Base-by-base conservation (phyloP, 2,888 invertebrate genomes). In the Deilephila porcellus region DNA sequence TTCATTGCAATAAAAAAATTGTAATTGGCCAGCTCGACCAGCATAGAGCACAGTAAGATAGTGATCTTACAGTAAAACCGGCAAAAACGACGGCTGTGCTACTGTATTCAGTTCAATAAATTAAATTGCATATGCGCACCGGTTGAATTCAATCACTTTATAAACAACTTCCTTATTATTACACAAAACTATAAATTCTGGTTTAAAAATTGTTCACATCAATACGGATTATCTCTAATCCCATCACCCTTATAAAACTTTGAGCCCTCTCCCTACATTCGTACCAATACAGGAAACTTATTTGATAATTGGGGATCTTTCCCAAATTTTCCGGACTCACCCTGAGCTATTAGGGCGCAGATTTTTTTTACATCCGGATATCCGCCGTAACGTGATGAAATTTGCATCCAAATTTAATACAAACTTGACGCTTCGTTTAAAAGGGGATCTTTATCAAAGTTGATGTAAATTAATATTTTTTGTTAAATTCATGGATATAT, bases 241-340 rank as follows among this genome's bases (percentile, higher is more conserved):
- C 45, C 14, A 45, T 45, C 4, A 56, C 56, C 56, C 56, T 56
- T 17, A 56, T 37, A 37, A 29, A 63, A 34, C 37, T 37, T 64
- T 8, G 20, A 64, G 37, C 34, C 37, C 8, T 64, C 45, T 6
- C 29, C 29, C 34, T 63, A 19, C 34, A 17, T 29, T 37, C n/a
- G 37, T 17, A 62, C 5, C 37, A 37, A 19, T 37, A 37, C 37
- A 37, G 64, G 64, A 64, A 64, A 37, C 64, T 37, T 64, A 62
- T 62, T 62, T 20, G 11, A 20, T 64, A 37, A 64, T 37, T 64
- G 64, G 64, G 34, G 64, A 64, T 45, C 34, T n/a, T 64, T 63
- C 64, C 7, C 37, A 64, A 64, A 37, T 37, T 45, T 64, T 64
- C 14, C 37, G 64, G 64, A 37, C 37, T 37, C 37, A 20, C 7